Evolutionary conservation across 2,113 vertebrate species (phyloP).

Genomic region (Trematomus loennbergii): DNA sequence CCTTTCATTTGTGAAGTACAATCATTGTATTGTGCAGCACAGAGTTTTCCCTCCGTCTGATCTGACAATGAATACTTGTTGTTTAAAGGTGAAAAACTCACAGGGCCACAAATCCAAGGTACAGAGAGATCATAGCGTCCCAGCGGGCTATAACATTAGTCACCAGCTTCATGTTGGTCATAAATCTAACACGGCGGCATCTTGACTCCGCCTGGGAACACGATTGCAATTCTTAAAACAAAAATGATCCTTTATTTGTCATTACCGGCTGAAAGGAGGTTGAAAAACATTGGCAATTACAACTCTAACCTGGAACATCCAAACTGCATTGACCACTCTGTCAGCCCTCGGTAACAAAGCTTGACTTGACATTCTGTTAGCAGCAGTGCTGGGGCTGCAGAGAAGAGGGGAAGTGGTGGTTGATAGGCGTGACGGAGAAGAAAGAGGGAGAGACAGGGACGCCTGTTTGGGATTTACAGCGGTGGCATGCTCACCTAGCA

Average conservation of each 20-base stretch:
- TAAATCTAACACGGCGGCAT: conserved; percentile 62
- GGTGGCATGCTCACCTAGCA: conserved; percentile 67
- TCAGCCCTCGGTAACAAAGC: conserved; percentile 69
- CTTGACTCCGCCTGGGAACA: conserved; percentile 46
- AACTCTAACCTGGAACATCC: conserved; percentile 67
- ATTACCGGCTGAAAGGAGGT: conserved; percentile 54
- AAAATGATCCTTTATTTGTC: conserved; percentile 74
- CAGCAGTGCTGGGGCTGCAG: conserved; percentile 38
- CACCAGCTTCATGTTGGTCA: conserved; percentile 61
- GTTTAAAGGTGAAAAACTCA: conserved; percentile 50
- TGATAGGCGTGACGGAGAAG: conserved; percentile 70
- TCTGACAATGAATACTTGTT: conserved; percentile 7
- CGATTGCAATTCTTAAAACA: conserved; percentile 52
- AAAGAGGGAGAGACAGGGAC: conserved; percentile 58
- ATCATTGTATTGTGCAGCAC: background rate
- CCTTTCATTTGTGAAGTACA: background rate
- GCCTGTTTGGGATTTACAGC: conserved; percentile 77
- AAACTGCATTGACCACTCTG: conserved; percentile 75
- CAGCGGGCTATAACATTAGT: conserved; percentile 61
- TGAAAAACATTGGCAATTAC: conserved; percentile 66
- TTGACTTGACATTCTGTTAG: conserved; percentile 79
- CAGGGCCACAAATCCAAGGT: conserved; percentile 49
- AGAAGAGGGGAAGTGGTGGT: conserved; percentile 61
- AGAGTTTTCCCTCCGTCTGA: background rate
- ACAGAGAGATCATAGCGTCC: conserved; percentile 56